Evolutionary conservation across 64 coral and sea anemone genomes (phyloP).

Genomic region (Montipora sp.): DNA sequence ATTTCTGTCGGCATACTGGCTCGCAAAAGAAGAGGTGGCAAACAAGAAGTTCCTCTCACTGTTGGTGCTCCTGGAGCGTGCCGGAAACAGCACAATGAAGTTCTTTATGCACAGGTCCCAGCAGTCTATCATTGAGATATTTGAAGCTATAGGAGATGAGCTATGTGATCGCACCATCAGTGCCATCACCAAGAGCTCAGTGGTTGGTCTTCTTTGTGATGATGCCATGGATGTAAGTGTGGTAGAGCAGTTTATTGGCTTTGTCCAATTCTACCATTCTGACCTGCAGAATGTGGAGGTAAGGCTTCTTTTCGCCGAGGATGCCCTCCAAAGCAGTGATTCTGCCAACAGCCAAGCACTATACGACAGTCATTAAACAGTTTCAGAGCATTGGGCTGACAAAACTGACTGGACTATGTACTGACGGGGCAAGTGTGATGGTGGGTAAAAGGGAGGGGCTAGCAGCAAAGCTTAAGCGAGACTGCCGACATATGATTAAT

Average conservation of each 20-base stretch:
- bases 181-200: neutral
- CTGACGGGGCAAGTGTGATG: conserved; percentile 37
- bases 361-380: conserved; percentile 12
- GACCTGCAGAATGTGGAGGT: conserved; percentile 32
- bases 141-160: neutral
- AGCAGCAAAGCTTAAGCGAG: conserved; percentile 9
- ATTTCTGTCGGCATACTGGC: neutral
- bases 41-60: neutral
- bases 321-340: conserved; percentile 20
- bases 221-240: neutral
- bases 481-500: conserved; percentile 9
- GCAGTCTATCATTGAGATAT: neutral
- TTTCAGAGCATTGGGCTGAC: conserved; percentile 15
- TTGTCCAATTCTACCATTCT: neutral
- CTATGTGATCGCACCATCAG: neutral
- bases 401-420: conserved; percentile 15
- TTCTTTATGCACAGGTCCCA: neutral
- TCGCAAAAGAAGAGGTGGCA: neutral
- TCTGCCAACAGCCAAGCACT: conserved; percentile 19
- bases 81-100: neutral
- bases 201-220: neutral
- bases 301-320: neutral
- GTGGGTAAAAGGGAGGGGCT: conserved; percentile 27
- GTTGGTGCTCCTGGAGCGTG: neutral
- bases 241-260: neutral